Base-by-base conservation (phyloP, 2,797 vertebrate genomes). In the Chrysocyon brachyurus region DNA sequence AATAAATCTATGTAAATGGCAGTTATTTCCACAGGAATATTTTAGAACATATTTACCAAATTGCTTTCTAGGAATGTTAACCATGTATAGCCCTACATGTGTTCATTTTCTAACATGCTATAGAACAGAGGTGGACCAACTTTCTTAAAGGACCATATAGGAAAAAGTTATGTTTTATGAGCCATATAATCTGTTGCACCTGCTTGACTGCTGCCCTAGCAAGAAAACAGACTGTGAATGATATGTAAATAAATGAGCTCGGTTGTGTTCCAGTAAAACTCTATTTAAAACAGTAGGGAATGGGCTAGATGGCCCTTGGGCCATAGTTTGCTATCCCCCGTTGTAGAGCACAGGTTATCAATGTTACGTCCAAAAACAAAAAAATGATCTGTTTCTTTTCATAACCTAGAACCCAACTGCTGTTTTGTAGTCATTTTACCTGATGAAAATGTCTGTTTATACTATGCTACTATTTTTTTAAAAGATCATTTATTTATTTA, bases 21-120 rank as follows among this genome's bases (percentile, higher is more conserved):
- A 90, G 2, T 85, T 95, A 90, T 72, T 96, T 94, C n/a, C 75
- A 93, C 84, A 93, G 75, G 72, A 87, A 83, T 90, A 36, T 72
- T 75, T 93, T 85, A 40, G 49, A 81, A 28, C 11, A 33, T 52
- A 57, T 64, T 91, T 96, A 64, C 57, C 61, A 94, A 64, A 66
- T 66, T 75, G 63, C 15, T 97, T 33, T 91, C 77, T 26, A 95
- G 87, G 59, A 96, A 59, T 93, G 66, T 49, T 96, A 93, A 57
- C 78, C 40, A 73, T n/a, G 9, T 92, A 17, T 91, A 40, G 7
- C 3, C n/a, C 10, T 64, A 52, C 63, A 46, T 77, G 36, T 84
- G 6, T 73, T 94, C 87, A 28, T 87, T 91, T 97, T 95, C 19
- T 91, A 12, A 82, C 81, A 78, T 33, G 5, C 72, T n/a, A 6